These are phyloP conservation scores for Drosophila fungiperda DNA, from an alignment of 2,888 invertebrate species.

Conservation along the genomic window DNA sequence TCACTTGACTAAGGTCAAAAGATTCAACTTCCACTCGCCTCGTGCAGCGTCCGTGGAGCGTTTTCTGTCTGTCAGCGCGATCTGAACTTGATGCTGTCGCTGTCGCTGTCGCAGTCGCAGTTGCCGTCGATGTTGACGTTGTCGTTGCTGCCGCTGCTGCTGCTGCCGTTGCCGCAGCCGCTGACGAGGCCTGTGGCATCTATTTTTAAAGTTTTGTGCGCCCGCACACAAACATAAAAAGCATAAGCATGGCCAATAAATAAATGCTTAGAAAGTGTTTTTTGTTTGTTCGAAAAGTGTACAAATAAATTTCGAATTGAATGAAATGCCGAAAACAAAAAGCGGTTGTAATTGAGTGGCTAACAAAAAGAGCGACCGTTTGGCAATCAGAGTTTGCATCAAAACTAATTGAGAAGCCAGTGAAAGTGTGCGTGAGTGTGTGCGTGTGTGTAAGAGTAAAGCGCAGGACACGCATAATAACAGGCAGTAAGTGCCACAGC, in stretches of 20 bases:
- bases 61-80: constrained; percentile 22
- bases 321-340: constrained; percentile 10
- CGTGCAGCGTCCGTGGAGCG: constrained; percentile 25
- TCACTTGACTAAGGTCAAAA: constrained; percentile 77
- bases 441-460: constrained; percentile 10
- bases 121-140: constrained; percentile 13
- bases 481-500: constrained; percentile 11
- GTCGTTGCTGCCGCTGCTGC: constrained; percentile 28
- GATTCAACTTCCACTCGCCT: constrained; percentile 39
- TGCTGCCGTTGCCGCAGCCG: constrained; percentile 21
- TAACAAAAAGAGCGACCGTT: constrained; percentile 20
- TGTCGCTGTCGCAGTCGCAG: constrained; percentile 22
- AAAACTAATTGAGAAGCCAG: constrained; percentile 28
- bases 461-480: constrained; percentile 52
- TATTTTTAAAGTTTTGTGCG: constrained; percentile 68
- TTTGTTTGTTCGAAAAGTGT: constrained; percentile 23
- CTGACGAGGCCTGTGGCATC: constrained; percentile 65
- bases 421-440: constrained; percentile 15
- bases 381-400: constrained; percentile 45
- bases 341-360: constrained; percentile 29
- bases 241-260: constrained; percentile 69
- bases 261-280: constrained; percentile 45
- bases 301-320: constrained; percentile 9
- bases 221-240: constrained; percentile 49
- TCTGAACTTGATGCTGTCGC: constrained; percentile 70